Evolutionary conservation across 2,797 vertebrate genomes (phyloP).

Genomic region (Chloroceryle amazona): DNA sequence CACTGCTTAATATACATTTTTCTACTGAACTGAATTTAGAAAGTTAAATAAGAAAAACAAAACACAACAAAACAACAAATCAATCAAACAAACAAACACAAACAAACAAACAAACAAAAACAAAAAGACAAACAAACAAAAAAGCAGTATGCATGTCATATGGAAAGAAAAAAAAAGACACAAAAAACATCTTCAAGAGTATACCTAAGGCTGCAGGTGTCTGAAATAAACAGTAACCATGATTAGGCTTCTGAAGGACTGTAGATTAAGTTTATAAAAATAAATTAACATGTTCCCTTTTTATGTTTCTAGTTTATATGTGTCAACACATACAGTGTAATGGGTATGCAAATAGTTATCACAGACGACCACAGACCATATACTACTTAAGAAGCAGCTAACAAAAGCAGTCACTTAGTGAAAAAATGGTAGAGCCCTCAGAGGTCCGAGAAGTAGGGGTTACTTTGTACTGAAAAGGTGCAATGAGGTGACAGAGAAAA

Average conservation of each 20-base stretch:
- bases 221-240: background rate
- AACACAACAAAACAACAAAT: no score
- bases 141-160: background rate
- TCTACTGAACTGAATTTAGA: background rate
- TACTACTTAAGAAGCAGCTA: background rate
- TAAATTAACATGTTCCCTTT: background rate
- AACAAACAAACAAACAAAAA: background rate
- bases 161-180: rapidly evolving
- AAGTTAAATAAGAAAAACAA: background rate
- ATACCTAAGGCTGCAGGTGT: background rate
- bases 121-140: background rate
- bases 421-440: background rate
- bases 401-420: background rate
- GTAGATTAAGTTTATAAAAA: background rate
- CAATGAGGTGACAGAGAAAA: background rate
- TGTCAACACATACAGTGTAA: background rate
- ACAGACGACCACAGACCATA: background rate
- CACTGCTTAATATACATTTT: background rate
- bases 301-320: background rate
- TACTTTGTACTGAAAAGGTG: background rate
- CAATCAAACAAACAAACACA: no score
- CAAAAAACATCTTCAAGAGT: background rate
- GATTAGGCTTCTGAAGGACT: background rate
- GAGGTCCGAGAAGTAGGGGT: background rate
- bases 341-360: background rate